phyloP scores from a whole-genome alignment of 2,888 invertebrate genomes.

The Agriopis leucophaearia region DNA sequence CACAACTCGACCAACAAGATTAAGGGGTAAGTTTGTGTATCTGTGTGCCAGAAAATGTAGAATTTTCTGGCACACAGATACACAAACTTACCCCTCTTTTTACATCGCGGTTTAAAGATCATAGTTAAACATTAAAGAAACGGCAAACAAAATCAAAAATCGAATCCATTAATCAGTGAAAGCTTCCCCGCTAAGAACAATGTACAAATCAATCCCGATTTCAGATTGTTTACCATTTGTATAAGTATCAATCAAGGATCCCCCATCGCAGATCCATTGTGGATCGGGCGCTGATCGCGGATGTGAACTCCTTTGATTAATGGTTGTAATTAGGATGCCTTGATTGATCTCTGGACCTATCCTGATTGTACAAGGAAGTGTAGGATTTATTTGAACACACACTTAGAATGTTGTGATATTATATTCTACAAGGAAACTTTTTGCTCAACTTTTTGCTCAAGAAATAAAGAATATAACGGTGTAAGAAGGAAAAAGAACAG shows the following conservation, averaged over 20 bases:
- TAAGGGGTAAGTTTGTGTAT: too few species aligned
- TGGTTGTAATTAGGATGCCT: conserved; percentile 35
- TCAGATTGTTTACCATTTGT: conserved; percentile 3
- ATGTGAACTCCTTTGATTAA: conserved; percentile 35
- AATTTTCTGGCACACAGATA: too few species aligned
- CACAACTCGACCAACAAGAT: too few species aligned
- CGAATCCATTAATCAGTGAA: conserved; percentile 9
- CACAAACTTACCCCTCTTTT: too few species aligned
- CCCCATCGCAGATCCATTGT: conserved; percentile 9
- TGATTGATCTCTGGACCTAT: not conserved
- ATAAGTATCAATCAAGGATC: conserved; percentile 12
- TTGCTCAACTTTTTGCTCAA: too few species aligned
- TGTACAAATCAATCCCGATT: conserved; percentile 1
- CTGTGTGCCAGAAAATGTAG: too few species aligned
- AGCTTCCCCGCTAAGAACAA: conserved; percentile 3
- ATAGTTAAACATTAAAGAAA: too few species aligned
- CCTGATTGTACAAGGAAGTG: not conserved
- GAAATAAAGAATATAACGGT: too few species aligned
- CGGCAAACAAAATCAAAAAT: not conserved
- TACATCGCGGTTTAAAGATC: too few species aligned
- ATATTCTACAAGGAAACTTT: too few species aligned
- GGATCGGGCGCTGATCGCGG: conserved; percentile 21
- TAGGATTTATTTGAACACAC: not conserved
- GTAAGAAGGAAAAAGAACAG: too few species aligned
- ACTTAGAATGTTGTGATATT: not conserved